Percentiles rank a stretch among this genome's conserved stretches.
phyloP scores from a whole-genome alignment of 1,140 invertebrate species.

The Phymastichus coffea region DNA sequence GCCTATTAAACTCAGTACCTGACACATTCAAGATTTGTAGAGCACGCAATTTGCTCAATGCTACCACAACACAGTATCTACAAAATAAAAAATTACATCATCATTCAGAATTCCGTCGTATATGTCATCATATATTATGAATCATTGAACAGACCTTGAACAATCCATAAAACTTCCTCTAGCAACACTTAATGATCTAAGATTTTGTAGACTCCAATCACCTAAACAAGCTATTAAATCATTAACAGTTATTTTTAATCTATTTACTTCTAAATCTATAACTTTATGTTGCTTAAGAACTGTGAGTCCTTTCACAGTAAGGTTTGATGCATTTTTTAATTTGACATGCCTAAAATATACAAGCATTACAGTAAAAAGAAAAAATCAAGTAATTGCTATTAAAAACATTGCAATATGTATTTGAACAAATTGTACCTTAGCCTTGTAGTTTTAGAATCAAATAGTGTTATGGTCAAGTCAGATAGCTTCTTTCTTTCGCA shows the following conservation, averaged over 20 bases:
- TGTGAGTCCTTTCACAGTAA: slow-evolving; percentile 66
- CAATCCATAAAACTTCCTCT: slow-evolving; percentile 66
- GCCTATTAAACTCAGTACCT: slow-evolving; percentile 71
- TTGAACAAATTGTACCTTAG: slow-evolving; percentile 49
- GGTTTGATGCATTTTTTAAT: slow-evolving; percentile 59
- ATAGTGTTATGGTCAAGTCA: slow-evolving; percentile 67
- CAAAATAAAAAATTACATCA: slow-evolving; percentile 35
- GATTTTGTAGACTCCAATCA: slow-evolving; percentile 71
- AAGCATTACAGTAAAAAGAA: slow-evolving; percentile 12
- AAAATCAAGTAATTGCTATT: slow-evolving; percentile 2
- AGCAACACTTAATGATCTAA: slow-evolving; percentile 67
- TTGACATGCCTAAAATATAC: slow-evolving; percentile 52
- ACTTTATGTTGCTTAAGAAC: slow-evolving; percentile 69
- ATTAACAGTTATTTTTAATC: slow-evolving; percentile 65
- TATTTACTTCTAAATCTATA: slow-evolving; percentile 64
- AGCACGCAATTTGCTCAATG: slow-evolving; percentile 61
- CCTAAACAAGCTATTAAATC: slow-evolving; percentile 70
- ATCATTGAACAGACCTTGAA: slow-evolving; percentile 46
- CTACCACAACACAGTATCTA: slow-evolving; percentile 58
- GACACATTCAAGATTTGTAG: slow-evolving; percentile 71
- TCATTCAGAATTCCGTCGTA: too few relatives aligned
- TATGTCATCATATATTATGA: too few relatives aligned
- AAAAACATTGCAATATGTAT: slow-evolving; percentile 11
- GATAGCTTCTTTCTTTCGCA: slow-evolving; percentile 66
- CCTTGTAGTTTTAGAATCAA: slow-evolving; percentile 66